Percentiles rank a stretch among this genome's conserved stretches.
Evolutionary conservation across 2,797 vertebrate genomes (phyloP).

Genomic region (Sebastes hopkinsi): DNA sequence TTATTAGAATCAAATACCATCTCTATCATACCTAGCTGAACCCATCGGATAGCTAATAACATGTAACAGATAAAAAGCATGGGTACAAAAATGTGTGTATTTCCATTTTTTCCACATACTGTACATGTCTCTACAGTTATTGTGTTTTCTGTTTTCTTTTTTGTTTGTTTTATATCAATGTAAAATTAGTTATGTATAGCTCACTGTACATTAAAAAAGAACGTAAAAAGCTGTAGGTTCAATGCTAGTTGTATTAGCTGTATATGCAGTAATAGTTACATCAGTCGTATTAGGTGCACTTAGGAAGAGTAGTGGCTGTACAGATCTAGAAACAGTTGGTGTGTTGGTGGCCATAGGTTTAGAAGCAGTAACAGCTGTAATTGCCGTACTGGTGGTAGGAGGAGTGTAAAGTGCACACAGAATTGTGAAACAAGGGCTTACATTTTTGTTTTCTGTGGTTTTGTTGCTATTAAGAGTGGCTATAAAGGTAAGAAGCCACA

Average conservation of each 20-base stretch:
- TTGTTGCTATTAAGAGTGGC: neutral
- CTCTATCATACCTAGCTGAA: neutral
- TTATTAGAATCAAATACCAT: slow-evolving; percentile 6
- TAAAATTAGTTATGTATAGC: neutral
- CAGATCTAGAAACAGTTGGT: neutral
- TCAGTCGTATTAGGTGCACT: neutral
- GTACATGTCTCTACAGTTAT: neutral
- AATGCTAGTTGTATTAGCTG: neutral
- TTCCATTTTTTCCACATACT: neutral
- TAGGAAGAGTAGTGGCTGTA: neutral
- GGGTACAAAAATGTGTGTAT: neutral
- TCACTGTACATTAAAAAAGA: neutral
- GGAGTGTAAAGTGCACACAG: neutral
- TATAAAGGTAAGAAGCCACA: neutral
- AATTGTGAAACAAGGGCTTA: neutral
- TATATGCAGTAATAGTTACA: neutral
- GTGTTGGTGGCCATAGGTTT: slow-evolving; percentile 1
- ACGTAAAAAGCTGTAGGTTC: neutral
- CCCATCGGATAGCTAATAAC: neutral
- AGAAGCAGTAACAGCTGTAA: neutral
- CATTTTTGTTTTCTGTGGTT: neutral
- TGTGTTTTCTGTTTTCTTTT: neutral
- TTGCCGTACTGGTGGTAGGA: neutral
- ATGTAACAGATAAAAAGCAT: neutral
- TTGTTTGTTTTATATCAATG: neutral